Evolutionary conservation across 2,113 vertebrate species (phyloP).

Genomic region (Ia io): DNA sequence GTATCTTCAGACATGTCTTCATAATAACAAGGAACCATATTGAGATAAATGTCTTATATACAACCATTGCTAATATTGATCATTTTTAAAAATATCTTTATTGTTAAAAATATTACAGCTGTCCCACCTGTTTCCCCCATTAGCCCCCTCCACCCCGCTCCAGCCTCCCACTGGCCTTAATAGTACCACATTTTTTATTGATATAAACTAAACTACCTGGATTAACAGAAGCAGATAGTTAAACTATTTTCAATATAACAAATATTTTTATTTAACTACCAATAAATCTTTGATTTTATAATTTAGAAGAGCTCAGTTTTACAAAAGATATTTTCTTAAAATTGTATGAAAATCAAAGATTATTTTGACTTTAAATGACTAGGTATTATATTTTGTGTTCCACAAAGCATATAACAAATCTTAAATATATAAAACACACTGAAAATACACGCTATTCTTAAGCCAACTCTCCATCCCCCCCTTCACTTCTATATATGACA

Average conservation of each 20-base stretch:
- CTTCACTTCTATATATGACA: not conserved
- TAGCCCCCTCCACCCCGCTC: no score
- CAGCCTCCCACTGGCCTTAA: no score
- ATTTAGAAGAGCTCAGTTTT: not conserved
- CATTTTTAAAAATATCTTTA: not conserved
- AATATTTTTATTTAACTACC: not conserved
- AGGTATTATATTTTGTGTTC: not conserved
- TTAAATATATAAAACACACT: not conserved
- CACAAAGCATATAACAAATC: not conserved
- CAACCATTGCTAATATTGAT: not conserved
- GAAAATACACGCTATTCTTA: not conserved
- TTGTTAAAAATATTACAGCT: no score
- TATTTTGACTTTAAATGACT: not conserved
- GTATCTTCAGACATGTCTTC: not conserved
- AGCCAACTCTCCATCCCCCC: not conserved
- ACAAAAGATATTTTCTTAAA: not conserved
- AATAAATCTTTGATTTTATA: not conserved
- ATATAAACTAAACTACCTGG: not conserved
- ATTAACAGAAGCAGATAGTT: not conserved
- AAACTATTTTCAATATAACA: not conserved
- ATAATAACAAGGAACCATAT: not conserved
- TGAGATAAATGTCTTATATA: not conserved
- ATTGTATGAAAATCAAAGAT: not conserved
- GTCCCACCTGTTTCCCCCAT: no score
- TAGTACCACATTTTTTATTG: not conserved